Evolutionary conservation across 1,140 invertebrate species (phyloP).

Genomic region (Ectropis grisescens): DNA sequence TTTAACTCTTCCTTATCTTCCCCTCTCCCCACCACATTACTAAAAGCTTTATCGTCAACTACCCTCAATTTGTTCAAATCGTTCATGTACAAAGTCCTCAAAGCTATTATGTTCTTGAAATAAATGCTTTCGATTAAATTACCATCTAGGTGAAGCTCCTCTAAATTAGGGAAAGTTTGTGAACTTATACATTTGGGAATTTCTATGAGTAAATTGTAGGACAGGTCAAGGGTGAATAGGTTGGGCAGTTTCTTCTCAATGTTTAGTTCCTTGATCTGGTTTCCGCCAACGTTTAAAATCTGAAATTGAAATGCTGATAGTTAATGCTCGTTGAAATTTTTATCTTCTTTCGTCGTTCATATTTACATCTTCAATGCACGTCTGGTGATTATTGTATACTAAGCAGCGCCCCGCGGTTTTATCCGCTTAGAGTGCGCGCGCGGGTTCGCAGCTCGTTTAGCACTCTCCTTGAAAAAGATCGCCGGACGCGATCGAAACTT

Average conservation of each 20-base stretch:
- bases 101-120: constrained; percentile 54
- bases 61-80: constrained; percentile 35
- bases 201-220: constrained; percentile 47
- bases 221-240: constrained; percentile 51
- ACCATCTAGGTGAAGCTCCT: constrained; percentile 52
- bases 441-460: not conserved
- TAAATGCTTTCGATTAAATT: constrained; percentile 55
- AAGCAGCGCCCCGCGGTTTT: too few species aligned
- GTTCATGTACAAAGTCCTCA: constrained; percentile 54
- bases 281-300: constrained; percentile 55
- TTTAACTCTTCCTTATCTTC: constrained; percentile 24
- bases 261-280: constrained; percentile 48
- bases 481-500: too few species aligned
- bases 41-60: constrained; percentile 51
- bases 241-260: constrained; percentile 41
- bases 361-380: not conserved
- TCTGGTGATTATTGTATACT: too few species aligned
- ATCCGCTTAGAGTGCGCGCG: not conserved
- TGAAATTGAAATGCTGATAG: constrained; percentile 22
- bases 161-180: constrained; percentile 46
- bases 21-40: constrained; percentile 47
- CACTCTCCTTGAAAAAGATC: too few species aligned
- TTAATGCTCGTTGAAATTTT: not conserved
- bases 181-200: constrained; percentile 48
- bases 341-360: too few species aligned